Conservation (phyloP, 2,888 invertebrate genomes). For the Apotomis turbidana region DNA sequence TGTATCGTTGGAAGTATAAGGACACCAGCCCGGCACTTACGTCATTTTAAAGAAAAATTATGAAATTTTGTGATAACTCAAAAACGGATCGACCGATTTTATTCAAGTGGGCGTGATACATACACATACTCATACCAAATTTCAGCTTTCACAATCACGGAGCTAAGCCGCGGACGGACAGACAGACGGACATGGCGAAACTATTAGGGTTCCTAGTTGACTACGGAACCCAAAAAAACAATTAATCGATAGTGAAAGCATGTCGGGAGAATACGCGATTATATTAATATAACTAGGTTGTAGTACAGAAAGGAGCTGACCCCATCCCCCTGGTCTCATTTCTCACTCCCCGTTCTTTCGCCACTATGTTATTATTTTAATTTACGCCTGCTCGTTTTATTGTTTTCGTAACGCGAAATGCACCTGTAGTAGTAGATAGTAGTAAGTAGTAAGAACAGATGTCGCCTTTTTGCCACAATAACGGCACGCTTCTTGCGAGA, state of each 20-base stretch:
- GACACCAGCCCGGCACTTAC: no score
- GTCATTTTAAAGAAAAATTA: no score
- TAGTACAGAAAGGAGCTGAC: constrained; percentile 5
- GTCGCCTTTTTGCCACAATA: constrained; percentile 56
- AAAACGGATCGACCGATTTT: no score
- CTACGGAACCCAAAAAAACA: background rate
- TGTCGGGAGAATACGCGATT: background rate
- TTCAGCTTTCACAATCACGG: no score
- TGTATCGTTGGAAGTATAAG: no score
- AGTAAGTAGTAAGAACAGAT: constrained; percentile 50
- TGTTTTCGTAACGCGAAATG: constrained; percentile 48
- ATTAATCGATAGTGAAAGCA: background rate
- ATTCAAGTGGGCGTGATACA: no score
- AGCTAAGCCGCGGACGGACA: no score
- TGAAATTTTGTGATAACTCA: no score
- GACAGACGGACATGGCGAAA: no score
- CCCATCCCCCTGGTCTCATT: constrained; percentile 37
- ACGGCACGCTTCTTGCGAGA: constrained; percentile 55
- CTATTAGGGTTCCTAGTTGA: no score
- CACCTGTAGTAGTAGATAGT: constrained; percentile 48
- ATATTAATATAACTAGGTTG: background rate
- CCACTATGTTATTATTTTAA: constrained; percentile 56
- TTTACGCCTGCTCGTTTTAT: constrained; percentile 53
- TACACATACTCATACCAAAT: no score
- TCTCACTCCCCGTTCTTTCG: constrained; percentile 34